These are phyloP conservation scores for Lipotes vexillifer DNA, from an alignment of 2,113 vertebrate genomes.

Conservation along the genomic window DNA sequence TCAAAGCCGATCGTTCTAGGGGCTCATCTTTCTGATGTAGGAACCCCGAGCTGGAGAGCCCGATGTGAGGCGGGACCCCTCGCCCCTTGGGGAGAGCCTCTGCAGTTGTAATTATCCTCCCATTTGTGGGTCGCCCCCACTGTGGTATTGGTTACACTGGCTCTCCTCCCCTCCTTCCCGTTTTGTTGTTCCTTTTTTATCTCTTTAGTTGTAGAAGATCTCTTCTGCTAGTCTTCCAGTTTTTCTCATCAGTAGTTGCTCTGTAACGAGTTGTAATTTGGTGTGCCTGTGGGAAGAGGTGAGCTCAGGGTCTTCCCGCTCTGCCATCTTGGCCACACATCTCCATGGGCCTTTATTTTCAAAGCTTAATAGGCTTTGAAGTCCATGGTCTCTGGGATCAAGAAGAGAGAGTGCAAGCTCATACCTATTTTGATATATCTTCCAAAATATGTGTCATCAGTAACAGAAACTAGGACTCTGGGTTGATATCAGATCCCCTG, in stretches of 20 bases:
- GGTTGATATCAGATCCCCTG: background rate
- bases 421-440: background rate
- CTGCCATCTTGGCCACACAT: background rate
- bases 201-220: background rate
- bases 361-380: background rate
- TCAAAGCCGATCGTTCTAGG: background rate
- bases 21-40: background rate
- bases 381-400: background rate
- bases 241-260: background rate
- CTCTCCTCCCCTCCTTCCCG: background rate
- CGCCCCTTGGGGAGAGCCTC: background rate
- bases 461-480: background rate
- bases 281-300: background rate
- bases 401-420: background rate
- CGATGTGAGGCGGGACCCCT: background rate
- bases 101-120: background rate
- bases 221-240: background rate
- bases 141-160: accelerated
- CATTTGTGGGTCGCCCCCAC: background rate
- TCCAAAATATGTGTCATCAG: background rate
- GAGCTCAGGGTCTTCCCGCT: background rate
- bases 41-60: background rate
- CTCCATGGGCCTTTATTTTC: background rate
- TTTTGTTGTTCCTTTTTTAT: background rate
- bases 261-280: background rate